Evolutionary conservation across 2,113 vertebrate species (phyloP), one percentile per base, ranked within the genome.

Genomic region (Periophthalmus modestus): DNA sequence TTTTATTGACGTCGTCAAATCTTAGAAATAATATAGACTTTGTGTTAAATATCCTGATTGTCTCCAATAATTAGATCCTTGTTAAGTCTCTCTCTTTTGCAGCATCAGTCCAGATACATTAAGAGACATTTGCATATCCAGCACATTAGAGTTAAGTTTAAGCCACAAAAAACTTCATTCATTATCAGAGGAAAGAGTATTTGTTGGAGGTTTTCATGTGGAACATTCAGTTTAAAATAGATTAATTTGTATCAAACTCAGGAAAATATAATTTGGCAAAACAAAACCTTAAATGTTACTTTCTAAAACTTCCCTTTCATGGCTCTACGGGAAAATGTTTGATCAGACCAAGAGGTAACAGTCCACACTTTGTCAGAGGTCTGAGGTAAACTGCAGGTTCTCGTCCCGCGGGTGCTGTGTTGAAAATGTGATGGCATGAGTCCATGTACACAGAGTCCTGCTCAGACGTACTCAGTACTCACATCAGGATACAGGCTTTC

Each of bases 401-500:
- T 19, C 19, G 16, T 65, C 34, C 61, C 34, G 13, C 16, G 14
- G 43, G 43, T 46, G 19, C 23, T 47, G n/a, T 67, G 46, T 47
- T 67, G 36, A 67, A 67, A 67, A 47, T 67, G n/a, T 23, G 21
- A 67, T 67, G 66, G 66, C 62, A 65, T 23, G 21, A 47, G 43
- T 46, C 66, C 66, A 67, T 48, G 66, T 48, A 67, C 63, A 66
- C 66, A 67, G 13, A 24, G 66, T 14, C 18, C 62, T n/a, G 16
- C 62, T 59, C 21, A 28, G 24, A 59, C 57, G 21, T 28, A 14
- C 57, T 52, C 39, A 43, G 50, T 52, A 59, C 57, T 62, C 59
- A 62, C 52, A 52, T 52, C 15, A 12, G 55, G 33, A 61, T 19
- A 10, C 23, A 13, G 23, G 23, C 61, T 63, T 63, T 63, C 61